phyloP scores from a whole-genome alignment of 2,113 vertebrate genomes.

The Antechinus stuartii region DNA sequence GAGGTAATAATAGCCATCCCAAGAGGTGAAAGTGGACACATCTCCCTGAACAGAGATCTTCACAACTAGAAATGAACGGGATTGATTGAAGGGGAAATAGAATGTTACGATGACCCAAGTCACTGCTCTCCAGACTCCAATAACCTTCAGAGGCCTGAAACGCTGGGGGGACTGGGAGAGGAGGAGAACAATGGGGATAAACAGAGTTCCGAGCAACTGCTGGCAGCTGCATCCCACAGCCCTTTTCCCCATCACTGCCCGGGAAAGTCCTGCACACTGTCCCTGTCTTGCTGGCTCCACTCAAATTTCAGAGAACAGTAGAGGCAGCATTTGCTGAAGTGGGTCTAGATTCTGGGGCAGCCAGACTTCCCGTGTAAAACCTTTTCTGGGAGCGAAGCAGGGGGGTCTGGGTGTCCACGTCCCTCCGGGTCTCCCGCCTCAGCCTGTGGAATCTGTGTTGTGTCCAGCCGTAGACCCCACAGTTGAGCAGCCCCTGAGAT shows the following conservation, averaged over 20 bases:
- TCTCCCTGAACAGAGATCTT: slow-evolving; percentile 35
- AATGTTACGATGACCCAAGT: slow-evolving; percentile 29
- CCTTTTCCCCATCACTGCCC: background rate
- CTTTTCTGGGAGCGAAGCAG: slow-evolving; percentile 91
- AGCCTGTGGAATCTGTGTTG: slow-evolving; percentile 83
- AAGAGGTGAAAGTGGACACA: slow-evolving; percentile 25
- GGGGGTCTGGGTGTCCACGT: slow-evolving; percentile 92
- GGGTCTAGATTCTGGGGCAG: background rate
- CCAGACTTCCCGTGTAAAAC: slow-evolving; percentile 81
- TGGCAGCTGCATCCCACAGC: background rate
- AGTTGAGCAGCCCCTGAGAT: slow-evolving; percentile 95
- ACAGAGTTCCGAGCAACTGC: background rate
- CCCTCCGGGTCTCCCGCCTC: slow-evolving; percentile 80
- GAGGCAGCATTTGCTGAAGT: slow-evolving; percentile 59
- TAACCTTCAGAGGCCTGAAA: background rate
- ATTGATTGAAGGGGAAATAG: background rate
- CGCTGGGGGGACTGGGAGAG: background rate
- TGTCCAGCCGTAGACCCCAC: slow-evolving; percentile 91
- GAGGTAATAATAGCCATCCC: slow-evolving; percentile 48
- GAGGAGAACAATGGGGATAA: background rate
- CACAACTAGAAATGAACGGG: slow-evolving; percentile 19
- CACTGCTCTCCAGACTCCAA: slow-evolving; percentile 43
- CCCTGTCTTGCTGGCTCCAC: background rate
- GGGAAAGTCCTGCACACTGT: background rate
- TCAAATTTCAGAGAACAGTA: slow-evolving; percentile 79